Base-by-base conservation (phyloP, 2,113 vertebrate genomes). In the Papio anubis region DNA sequence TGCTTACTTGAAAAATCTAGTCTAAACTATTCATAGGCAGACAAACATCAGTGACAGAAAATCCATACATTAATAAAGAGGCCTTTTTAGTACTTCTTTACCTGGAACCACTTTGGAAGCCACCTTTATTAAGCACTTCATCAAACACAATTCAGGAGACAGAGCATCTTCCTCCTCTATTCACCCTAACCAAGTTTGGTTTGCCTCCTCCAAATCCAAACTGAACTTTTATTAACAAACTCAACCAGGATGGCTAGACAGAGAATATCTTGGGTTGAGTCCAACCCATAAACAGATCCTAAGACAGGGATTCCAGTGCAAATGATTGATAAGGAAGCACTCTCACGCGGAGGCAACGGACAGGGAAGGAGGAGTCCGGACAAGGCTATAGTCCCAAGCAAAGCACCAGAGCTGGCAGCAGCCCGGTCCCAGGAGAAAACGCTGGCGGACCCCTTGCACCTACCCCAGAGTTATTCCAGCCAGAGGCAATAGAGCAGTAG, bases 11-110 rank as follows among this genome's bases (percentile, higher is more conserved):
- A 97, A 89, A 94, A 95, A 89, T n/a, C n/a, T 16, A 1, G 59
- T 73, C 75, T 94, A 78, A 72, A 96, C 5, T 38, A 50, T 88
- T 88, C 73, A 61, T 10, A 78, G 55, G 52, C 50, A 88, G 50
- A 45, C 17, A 64, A n/a, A n/a, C 35, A 57, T 84, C 84, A 85
- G 66, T 83, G 85, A 95, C 5, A 57, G 86, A 92, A 97, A 97
- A 96, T n/a, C 89, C 0, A 90, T 55, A 81, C 14, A 35, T 88
- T 59, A 95, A 89, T 92, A 91, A 93, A 96, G 50, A 85, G 43
- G 14, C 35, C 2, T 88, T 94, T 86, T 81, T 59, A 50, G 8
- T 40, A 68, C 90, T 97, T 97, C 96, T 90, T 95, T 70, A n/a
- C 32, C 79, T 72, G 48, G 81, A 95, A 82, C 48, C 68, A 45